Evolutionary conservation across 1,140 invertebrate genomes (phyloP), one percentile per base, ranked within the genome.

Genomic region (Drosophila melanogaster): DNA sequence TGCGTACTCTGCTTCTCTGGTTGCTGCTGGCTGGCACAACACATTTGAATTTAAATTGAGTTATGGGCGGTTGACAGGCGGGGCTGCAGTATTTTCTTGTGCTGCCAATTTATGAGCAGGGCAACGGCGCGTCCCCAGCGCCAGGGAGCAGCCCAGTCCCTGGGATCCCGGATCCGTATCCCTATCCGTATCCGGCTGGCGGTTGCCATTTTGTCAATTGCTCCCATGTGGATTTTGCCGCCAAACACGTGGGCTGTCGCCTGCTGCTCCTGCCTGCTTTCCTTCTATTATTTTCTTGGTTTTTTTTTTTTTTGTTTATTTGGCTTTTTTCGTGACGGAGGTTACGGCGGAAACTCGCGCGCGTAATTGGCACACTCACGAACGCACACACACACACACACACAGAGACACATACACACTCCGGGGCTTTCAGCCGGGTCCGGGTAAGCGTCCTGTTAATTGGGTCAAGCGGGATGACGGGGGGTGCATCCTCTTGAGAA

Each of bases 11-110:
- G n/a, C 57, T 15, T 60, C 24, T 4, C 3, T 26, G 49, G 22
- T 30, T 50, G 7, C n/a, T 26, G 14, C 7, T 30, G 10, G 43
- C 24, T 37, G 26, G 60, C 50, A 22, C 46, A 47, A 56, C 79
- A 79, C 81, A 86, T 86, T 86, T 86, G 83, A 89, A 86, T 86
- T 89, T 89, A 83, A 83, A 86, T 86, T 86, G 84, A 86, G 84
- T 89, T 86, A 86, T 89, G 81, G 64, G 64, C 14, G 66, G 65
- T 55, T 49, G 55, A 38, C 59, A 43, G 51, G 43, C 49, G 43
- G 46, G 46, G 41, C 38, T 50, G 76, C 30, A 64, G 59, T 59
- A 79, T 61, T 54, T 76, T 84, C 59, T 65, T 84, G 58, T 77
- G 81, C 64, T 60, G 81, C 75, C 83, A 87, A 86, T 86, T 86